Evolutionary conservation across 2,888 invertebrate species (phyloP).

Genomic region (Chrysopilus asiliformis): DNA sequence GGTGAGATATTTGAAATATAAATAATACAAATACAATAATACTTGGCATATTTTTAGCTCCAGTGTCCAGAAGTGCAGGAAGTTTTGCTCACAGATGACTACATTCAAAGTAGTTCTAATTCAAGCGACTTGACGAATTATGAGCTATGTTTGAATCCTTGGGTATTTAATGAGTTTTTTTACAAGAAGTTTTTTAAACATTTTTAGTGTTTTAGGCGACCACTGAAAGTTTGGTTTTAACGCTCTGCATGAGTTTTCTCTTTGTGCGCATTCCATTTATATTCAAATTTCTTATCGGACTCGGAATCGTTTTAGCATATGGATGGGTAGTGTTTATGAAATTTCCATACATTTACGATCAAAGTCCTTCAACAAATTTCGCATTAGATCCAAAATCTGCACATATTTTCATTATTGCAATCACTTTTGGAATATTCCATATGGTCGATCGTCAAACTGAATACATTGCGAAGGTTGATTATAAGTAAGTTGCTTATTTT

Average conservation of each 20-base stretch:
- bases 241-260: conserved; percentile 55
- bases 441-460: conserved; percentile 82
- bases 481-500: conserved; percentile 39
- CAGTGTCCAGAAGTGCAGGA: too few relatives aligned
- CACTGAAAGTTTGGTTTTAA: conserved; percentile 42
- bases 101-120: too few relatives aligned
- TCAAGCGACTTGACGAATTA: too few relatives aligned
- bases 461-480: conserved; percentile 77
- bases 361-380: conserved; percentile 56
- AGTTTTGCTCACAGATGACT: too few relatives aligned
- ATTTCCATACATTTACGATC: conserved; percentile 41
- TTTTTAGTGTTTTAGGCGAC: conserved; percentile 27
- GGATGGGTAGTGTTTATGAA: conserved; percentile 52
- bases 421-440: conserved; percentile 64
- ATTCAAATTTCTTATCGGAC: conserved; percentile 61
- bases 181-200: not conserved
- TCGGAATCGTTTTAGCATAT: conserved; percentile 50
- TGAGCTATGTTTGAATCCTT: conserved; percentile 29
- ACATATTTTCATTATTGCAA: conserved; percentile 59
- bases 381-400: conserved; percentile 52
- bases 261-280: conserved; percentile 76
- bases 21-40: too few relatives aligned
- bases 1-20: conserved; percentile 20
- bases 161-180: conserved; percentile 21
- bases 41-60: too few relatives aligned